Evolutionary conservation across 2,113 vertebrate genomes (phyloP).

Genomic region (Spea bombifrons): DNA sequence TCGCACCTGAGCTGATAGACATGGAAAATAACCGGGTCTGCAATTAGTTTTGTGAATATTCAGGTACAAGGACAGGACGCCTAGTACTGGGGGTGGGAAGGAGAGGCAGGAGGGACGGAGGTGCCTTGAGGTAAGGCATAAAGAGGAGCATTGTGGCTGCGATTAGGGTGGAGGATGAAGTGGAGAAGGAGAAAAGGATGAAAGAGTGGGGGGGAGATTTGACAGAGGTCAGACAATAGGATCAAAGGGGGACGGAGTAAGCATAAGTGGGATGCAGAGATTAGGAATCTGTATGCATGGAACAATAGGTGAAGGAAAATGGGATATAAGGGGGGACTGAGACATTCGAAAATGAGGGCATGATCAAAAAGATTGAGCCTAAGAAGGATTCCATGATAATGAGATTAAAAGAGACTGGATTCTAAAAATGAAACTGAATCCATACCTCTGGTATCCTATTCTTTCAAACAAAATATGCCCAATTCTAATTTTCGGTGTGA

Average conservation of each 20-base stretch:
- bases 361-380: too few species aligned
- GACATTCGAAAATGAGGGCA: too few species aligned
- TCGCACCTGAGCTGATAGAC: conserved; percentile 26
- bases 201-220: background rate
- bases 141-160: background rate
- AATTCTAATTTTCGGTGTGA: too few species aligned
- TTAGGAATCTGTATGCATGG: too few species aligned
- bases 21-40: conserved; percentile 2
- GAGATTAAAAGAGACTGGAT: too few species aligned
- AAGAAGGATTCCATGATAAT: too few species aligned
- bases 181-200: background rate
- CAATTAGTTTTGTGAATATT: conserved; percentile 31
- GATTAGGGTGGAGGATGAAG: background rate
- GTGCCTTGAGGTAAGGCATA: background rate
- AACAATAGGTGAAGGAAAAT: too few species aligned
- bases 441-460: too few species aligned
- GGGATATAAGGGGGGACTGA: too few species aligned
- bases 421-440: too few species aligned
- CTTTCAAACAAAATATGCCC: too few species aligned
- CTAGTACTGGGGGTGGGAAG: background rate
- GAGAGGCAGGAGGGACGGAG: background rate
- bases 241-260: background rate
- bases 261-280: too few species aligned
- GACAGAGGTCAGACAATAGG: background rate
- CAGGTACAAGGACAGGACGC: conserved; percentile 7